Base-by-base conservation (phyloP, 2,113 vertebrate species). In the Seriola quinqueradiata region DNA sequence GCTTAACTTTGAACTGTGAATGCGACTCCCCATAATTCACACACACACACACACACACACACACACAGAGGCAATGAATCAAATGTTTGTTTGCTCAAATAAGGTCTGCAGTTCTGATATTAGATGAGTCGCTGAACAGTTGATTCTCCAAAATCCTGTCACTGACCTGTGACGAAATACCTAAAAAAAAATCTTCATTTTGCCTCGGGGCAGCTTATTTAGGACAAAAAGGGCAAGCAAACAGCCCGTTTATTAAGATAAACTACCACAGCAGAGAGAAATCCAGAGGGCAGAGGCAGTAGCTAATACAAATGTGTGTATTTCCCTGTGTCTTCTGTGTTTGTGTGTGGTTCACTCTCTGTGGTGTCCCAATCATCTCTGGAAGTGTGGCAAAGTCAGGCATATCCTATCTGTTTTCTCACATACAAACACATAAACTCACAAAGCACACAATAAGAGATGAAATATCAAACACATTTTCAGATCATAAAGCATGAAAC, bases 181-280 rank as follows among this genome's bases (percentile, higher is more conserved):
- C 70, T 34, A 40, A 58, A 68, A 48, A 70, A 67, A 57, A 61
- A 60, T 68, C 23, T 23, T 52, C 11, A 70, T 80, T 77, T 76
- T 46, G 52, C 67, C 36, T 61, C 11, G 0, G 52, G 75, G 38
- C 54, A 71, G 54, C 46, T 58, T 81, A 74, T 88, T 78, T 75
- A 48, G 77, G 77, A 71, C 52, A 58, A 61, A 84, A 50, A 75
- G 71, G 75, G 34, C 46, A 58, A 81, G 36, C 67, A 91, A 87
- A 85, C 76, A 81, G 63, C n/a, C 34, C 17, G 9, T 74, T 90
- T 85, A 84, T 85, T 64, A 78, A 86, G 76, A 88, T 81, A 81
- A 85, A 87, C 52, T 54, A 76, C 68, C 32, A 40, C 1, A 50
- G 63, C 50, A 42, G 54, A 48, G 64, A 77, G 65, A 59, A 36